A percentile compares a stretch with the other conserved stretches of the same genome.
Evolutionary conservation across 2,797 vertebrate species (phyloP).

Genomic region (Mormyrus hasselquistii): DNA sequence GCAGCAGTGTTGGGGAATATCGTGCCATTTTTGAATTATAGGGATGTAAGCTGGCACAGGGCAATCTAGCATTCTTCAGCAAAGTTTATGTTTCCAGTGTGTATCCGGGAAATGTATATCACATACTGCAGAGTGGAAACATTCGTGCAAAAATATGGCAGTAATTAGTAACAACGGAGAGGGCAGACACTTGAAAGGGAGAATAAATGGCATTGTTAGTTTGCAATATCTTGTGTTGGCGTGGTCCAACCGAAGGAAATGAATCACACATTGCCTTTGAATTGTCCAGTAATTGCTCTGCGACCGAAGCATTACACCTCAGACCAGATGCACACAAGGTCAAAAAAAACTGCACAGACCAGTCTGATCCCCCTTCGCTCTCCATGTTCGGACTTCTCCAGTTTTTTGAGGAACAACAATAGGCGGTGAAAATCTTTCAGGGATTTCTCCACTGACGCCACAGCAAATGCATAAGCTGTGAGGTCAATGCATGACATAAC

Average conservation of each 20-base stretch:
- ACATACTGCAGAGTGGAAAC: constrained; percentile 2
- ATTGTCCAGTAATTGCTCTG: constrained; percentile 23
- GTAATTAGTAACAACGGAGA: constrained; percentile 9
- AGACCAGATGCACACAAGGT: constrained; percentile 18
- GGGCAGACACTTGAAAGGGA: constrained; percentile 12
- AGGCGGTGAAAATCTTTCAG: not conserved
- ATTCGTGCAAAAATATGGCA: constrained; percentile 20
- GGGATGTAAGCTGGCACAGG: not conserved
- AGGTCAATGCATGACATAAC: not conserved
- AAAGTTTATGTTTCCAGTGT: constrained; percentile 6
- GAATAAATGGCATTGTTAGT: constrained; percentile 21
- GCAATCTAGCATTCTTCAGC: not conserved
- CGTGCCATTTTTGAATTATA: not conserved
- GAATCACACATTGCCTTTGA: constrained; percentile 27
- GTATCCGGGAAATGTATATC: constrained; percentile 9
- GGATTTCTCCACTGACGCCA: not conserved
- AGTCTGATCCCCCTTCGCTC: not conserved
- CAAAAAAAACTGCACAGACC: not conserved
- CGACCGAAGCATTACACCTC: constrained; percentile 18
- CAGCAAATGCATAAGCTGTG: not conserved
- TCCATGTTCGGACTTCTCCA: not conserved
- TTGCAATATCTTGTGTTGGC: constrained; percentile 14
- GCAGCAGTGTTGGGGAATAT: not conserved
- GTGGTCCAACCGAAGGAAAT: constrained; percentile 21
- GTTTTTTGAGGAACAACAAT: not conserved